Conservation (phyloP, 1,140 invertebrate genomes). For the Drosophila nigrodunni region DNA sequence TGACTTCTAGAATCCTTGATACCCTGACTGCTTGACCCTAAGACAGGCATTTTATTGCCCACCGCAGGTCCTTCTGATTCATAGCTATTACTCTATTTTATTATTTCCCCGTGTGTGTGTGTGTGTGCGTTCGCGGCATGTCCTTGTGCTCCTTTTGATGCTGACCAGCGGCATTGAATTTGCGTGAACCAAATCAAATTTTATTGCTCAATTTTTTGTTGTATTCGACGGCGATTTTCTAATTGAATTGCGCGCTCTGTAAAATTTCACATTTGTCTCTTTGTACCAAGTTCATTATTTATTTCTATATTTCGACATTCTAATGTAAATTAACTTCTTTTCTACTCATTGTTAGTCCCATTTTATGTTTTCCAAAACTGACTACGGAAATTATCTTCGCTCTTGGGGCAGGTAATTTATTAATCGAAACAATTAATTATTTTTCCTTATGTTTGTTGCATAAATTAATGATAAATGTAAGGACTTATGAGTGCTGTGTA, state of each 20-base stretch:
- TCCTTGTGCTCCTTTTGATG: slow-evolving; percentile 69
- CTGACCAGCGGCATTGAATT: slow-evolving; percentile 61
- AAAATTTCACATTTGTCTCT: slow-evolving; percentile 78
- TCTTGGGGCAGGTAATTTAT: slow-evolving; percentile 54
- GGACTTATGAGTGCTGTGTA: too few species aligned
- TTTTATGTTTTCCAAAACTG: slow-evolving; percentile 40
- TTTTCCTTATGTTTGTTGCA: slow-evolving; percentile 17
- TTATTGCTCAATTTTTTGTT: slow-evolving; percentile 83
- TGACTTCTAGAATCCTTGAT: too few species aligned
- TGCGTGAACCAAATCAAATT: slow-evolving; percentile 83
- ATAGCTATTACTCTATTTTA: slow-evolving; percentile 82
- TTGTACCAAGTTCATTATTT: slow-evolving; percentile 68
- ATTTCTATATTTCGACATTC: slow-evolving; percentile 56
- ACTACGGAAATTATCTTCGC: slow-evolving; percentile 57
- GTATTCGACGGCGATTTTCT: slow-evolving; percentile 52
- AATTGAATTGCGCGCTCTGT: slow-evolving; percentile 74
- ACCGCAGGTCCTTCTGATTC: slow-evolving; percentile 62
- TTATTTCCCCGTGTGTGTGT: slow-evolving; percentile 10
- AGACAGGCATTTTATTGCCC: slow-evolving; percentile 67
- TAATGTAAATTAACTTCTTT: slow-evolving; percentile 67
- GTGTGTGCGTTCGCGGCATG: slow-evolving; percentile 26
- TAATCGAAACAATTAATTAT: slow-evolving; percentile 57
- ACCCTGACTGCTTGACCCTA: slow-evolving; percentile 22
- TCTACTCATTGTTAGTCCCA: slow-evolving; percentile 41
- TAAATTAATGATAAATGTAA: neutral